These are phyloP conservation scores for Linurgus olivaceus DNA, from an alignment of 2,797 vertebrate genomes.

Conservation along the genomic window DNA sequence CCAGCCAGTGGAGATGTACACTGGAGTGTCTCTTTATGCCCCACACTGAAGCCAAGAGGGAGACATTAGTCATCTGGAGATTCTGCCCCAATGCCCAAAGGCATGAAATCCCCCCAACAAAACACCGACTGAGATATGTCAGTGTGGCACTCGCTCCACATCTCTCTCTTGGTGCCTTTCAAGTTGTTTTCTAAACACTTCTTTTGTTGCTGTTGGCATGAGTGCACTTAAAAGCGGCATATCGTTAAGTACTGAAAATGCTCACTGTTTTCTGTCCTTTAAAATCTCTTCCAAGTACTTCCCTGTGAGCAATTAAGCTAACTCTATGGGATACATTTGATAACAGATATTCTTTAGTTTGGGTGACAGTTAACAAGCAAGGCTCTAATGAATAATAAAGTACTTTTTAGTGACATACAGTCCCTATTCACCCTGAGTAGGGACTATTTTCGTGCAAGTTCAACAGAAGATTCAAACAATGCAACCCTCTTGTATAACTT, in stretches of 20 bases:
- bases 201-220: conserved; percentile 73
- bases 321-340: conserved; percentile 65
- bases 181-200: conserved; percentile 75
- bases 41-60: conserved; percentile 16
- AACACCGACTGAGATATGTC: conserved; percentile 50
- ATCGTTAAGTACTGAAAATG: conserved; percentile 70
- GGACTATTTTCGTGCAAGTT: conserved; percentile 76
- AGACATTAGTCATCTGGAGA: conserved; percentile 60
- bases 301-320: conserved; percentile 65
- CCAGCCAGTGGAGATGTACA: background rate
- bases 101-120: conserved; percentile 63
- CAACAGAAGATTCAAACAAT: conserved; percentile 70
- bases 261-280: conserved; percentile 67
- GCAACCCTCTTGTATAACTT: conserved; percentile 71
- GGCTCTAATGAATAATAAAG: conserved; percentile 72
- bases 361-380: conserved; percentile 65
- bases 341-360: conserved; percentile 73
- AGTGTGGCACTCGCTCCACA: conserved; percentile 29
- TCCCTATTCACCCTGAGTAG: conserved; percentile 69
- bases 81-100: conserved; percentile 24
- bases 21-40: conserved; percentile 22
- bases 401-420: conserved; percentile 64
- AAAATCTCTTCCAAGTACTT: conserved; percentile 70
- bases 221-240: conserved; percentile 70
- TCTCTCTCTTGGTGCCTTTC: conserved; percentile 58